Conservation (phyloP, 2,888 invertebrate species). For the Drosophila quinaria region DNA sequence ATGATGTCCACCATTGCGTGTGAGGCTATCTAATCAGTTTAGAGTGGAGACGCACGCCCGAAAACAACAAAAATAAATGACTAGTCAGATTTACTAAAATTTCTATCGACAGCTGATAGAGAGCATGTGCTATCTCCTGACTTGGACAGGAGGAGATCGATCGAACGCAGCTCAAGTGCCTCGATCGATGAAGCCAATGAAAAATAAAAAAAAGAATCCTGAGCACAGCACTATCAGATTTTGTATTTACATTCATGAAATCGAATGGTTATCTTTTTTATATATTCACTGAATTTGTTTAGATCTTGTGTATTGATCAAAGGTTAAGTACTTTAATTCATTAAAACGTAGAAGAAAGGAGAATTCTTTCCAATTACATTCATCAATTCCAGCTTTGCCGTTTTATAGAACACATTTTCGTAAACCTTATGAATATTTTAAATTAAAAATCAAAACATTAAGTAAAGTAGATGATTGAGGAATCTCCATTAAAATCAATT, state of each 20-base stretch:
- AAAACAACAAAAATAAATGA: constrained; percentile 19
- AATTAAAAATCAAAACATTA: too few relatives aligned
- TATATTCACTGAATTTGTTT: not conserved
- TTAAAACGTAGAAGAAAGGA: not conserved
- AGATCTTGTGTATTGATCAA: not conserved
- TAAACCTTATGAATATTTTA: too few relatives aligned
- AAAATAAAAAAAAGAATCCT: constrained; percentile 2
- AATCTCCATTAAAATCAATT: too few relatives aligned
- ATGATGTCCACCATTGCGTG: constrained; percentile 17
- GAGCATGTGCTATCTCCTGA: constrained; percentile 13
- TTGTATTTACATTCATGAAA: constrained; percentile 16
- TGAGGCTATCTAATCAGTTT: constrained; percentile 44
- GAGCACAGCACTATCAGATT: not conserved
- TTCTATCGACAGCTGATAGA: constrained; percentile 16
- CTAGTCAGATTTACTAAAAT: constrained; percentile 21
- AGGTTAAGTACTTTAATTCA: not conserved
- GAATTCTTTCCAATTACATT: too few relatives aligned
- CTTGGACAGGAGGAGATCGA: constrained; percentile 35
- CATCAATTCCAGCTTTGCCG: too few relatives aligned
- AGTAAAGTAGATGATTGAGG: too few relatives aligned
- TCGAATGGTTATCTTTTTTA: not conserved
- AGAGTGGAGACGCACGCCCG: constrained; percentile 27
- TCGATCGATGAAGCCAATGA: constrained; percentile 24
- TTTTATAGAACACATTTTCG: too few relatives aligned
- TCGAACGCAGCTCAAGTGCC: constrained; percentile 16